phyloP scores from a whole-genome alignment of 2,888 invertebrate genomes.

The Pterostichus madidus region DNA sequence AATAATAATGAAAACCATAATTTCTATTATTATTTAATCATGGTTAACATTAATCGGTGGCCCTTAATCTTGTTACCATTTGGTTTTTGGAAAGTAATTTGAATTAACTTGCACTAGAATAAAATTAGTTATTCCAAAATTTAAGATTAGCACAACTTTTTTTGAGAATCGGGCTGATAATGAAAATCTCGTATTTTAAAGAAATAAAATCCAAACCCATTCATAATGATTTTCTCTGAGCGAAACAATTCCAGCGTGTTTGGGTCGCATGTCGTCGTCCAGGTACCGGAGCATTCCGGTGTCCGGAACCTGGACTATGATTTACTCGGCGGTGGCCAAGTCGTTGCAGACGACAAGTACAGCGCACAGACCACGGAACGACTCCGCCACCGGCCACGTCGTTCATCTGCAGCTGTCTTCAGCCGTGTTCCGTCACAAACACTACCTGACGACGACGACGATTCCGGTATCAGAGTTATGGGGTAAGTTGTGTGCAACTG shows the following conservation, averaged over 20 bases:
- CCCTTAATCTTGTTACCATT: too few species aligned
- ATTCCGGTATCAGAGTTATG: slow-evolving; percentile 14
- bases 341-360: slow-evolving; percentile 13
- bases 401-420: slow-evolving; percentile 49
- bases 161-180: too few species aligned
- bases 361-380: not conserved
- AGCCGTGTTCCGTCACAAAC: slow-evolving; percentile 43
- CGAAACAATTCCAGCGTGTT: too few species aligned
- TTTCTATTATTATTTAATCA: too few species aligned
- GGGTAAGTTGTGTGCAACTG: slow-evolving; percentile 14
- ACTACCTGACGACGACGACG: slow-evolving; percentile 18
- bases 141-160: too few species aligned
- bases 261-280: not conserved
- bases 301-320: slow-evolving; percentile 14
- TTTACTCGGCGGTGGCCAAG: slow-evolving; percentile 1
- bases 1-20: too few species aligned
- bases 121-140: too few species aligned
- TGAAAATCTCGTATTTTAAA: too few species aligned
- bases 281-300: not conserved
- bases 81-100: too few species aligned
- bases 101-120: too few species aligned
- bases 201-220: not conserved
- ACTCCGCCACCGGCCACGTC: too few species aligned
- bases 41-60: too few species aligned
- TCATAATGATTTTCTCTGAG: not conserved